Percentiles rank a stretch among this genome's conserved stretches.
These are phyloP conservation scores for Trichopria drosophilae DNA, from an alignment of 2,888 invertebrate species.

Conservation along the genomic window DNA sequence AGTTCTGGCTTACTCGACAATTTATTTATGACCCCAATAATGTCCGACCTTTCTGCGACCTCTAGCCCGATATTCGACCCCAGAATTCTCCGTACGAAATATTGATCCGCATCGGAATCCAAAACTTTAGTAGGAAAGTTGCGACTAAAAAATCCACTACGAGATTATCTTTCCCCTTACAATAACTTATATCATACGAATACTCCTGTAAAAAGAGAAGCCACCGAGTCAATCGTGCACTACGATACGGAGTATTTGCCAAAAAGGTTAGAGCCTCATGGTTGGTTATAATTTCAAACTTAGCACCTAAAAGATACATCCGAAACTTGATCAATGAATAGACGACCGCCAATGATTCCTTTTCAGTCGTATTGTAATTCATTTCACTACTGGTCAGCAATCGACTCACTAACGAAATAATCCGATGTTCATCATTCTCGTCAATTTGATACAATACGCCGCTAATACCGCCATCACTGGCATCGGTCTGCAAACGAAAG, in stretches of 20 bases:
- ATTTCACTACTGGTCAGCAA: constrained; percentile 27
- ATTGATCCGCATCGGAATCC: no score
- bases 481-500: constrained; percentile 30
- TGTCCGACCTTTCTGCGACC: no score
- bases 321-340: constrained; percentile 39
- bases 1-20: no score
- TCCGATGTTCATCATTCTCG: neutral
- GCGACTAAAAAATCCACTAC: constrained; percentile 29
- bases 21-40: no score
- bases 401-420: constrained; percentile 36
- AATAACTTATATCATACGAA: constrained; percentile 34
- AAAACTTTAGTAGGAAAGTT: no score
- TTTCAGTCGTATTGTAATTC: constrained; percentile 37
- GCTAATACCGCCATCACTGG: constrained; percentile 21
- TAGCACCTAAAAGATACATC: constrained; percentile 35
- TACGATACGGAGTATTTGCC: constrained; percentile 36
- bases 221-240: constrained; percentile 41
- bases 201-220: constrained; percentile 39
- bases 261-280: constrained; percentile 33
- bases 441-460: constrained; percentile 29
- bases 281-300: constrained; percentile 38
- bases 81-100: no score
- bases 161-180: constrained; percentile 35
- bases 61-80: no score
- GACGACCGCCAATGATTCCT: constrained; percentile 39